Evolutionary conservation across 2,113 vertebrate species (phyloP).

Genomic region (Haplochromis vanheusdeni): DNA sequence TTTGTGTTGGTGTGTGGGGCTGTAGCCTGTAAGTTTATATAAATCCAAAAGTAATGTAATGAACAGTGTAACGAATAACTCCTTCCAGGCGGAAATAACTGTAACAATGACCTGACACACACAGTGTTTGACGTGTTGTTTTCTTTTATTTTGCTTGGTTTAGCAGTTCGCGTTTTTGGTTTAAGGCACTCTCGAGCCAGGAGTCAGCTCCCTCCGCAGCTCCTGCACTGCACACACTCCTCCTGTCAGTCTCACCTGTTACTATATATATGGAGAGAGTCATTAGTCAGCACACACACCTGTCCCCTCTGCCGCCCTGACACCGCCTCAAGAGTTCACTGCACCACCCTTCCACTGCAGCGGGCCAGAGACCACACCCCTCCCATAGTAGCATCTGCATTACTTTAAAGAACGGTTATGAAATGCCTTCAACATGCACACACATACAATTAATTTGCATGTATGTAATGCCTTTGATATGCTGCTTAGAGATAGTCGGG

Average conservation of each 20-base stretch:
- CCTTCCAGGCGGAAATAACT: background rate
- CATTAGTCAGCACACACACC: background rate
- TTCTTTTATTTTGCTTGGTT: background rate
- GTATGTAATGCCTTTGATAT: background rate
- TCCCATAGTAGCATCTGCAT: background rate
- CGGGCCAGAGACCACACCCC: background rate
- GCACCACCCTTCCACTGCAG: background rate
- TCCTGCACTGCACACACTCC: background rate
- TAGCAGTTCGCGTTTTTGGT: background rate
- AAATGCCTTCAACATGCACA: background rate
- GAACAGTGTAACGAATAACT: background rate
- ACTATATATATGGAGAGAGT: background rate
- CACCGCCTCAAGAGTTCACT: accelerated
- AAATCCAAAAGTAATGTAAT: background rate
- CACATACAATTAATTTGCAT: background rate
- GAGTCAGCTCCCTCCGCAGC: accelerated
- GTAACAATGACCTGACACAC: background rate
- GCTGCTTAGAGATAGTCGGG: background rate
- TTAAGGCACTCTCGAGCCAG: background rate
- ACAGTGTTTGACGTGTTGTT: accelerated
- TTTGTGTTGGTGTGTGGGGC: background rate
- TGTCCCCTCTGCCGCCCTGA: background rate
- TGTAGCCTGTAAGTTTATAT: background rate
- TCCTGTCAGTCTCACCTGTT: background rate
- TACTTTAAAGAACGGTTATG: background rate